Percentiles rank a stretch among this genome's conserved stretches.
Evolutionary conservation across 2,888 invertebrate species (phyloP).

Genomic region (Clepsis dumicolana): DNA sequence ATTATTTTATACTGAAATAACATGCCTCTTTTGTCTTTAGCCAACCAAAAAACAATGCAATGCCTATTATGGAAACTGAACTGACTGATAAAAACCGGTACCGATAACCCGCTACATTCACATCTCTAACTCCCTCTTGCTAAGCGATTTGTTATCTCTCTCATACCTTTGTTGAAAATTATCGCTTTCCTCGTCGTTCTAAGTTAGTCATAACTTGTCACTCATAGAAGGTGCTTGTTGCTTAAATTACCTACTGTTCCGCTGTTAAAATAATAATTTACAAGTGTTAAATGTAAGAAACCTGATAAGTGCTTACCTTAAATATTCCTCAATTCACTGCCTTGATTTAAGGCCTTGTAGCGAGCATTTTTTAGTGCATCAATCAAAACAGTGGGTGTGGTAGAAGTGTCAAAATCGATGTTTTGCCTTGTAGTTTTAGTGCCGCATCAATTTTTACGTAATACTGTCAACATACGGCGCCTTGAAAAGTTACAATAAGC

Average conservation of each 20-base stretch:
- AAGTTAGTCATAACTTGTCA: conserved; percentile 74
- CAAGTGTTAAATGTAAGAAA: conserved; percentile 57
- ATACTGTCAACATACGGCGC: conserved; percentile 46
- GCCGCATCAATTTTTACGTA: conserved; percentile 54
- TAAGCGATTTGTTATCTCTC: conserved; percentile 57
- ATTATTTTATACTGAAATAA: conserved; percentile 2
- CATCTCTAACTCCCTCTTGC: conserved; percentile 43
- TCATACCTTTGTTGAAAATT: conserved; percentile 49
- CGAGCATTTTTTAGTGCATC: conserved; percentile 44
- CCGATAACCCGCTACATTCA: conserved; percentile 42
- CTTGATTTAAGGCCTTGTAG: neutral
- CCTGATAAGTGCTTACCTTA: neutral
- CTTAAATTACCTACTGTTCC: conserved; percentile 49
- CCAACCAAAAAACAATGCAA: conserved; percentile 32
- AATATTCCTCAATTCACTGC: neutral
- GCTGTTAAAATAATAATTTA: conserved; percentile 48
- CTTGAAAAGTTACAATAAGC: conserved; percentile 50
- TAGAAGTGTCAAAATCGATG: conserved; percentile 58
- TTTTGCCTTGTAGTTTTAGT: conserved; percentile 65
- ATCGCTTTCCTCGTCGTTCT: conserved; percentile 50
- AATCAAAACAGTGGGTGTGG: conserved; percentile 75
- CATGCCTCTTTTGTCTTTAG: conserved; percentile 34
- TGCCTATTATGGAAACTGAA: conserved; percentile 36
- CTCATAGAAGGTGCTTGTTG: conserved; percentile 64
- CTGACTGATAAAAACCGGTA: conserved; percentile 44